Evolutionary conservation across 1,140 invertebrate species (phyloP), one percentile per base, ranked within the genome.

Genomic region (Listronotus bonariensis): DNA sequence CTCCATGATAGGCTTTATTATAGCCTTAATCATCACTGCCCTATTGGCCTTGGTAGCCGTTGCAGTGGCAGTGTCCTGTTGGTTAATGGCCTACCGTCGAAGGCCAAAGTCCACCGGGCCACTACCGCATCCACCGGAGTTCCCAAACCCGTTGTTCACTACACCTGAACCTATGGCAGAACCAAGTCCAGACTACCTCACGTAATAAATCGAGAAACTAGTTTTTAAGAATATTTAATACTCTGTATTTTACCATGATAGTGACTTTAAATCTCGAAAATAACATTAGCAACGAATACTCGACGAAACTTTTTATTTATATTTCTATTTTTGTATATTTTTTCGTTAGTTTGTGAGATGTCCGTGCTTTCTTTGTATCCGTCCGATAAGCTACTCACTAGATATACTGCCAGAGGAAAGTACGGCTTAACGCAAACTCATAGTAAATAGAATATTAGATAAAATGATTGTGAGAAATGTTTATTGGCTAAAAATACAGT

Each of bases 81-180:
- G 93, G 93, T 83, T 96, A 46, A 92, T 96, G 86, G 94, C 94
- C 62, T 96, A 95, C 81, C 82, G 93, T 72, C 86, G 92, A 67
- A 86, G 91, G 72, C 91, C 92, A 49, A 92, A 92, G 73, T 86
- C 88, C 49, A 85, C 90, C 59, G 93, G 93, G 49, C 94, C 93
- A 63, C 84, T 97, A 74, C 93, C 93, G 68, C 94, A 97, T 84
- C 94, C 94, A 53, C 90, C 92, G 67, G 93, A 96, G 80, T 96
- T 97, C 82, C 94, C 94, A 53, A 96, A 97, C 78, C 93, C 94
- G 53, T 82, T 97, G 69, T 95, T 96, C 80, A 92, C 93, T 73
- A 93, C 92, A 72, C 89, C 86, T 72, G 87, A 90, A 73, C 89
- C 88, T 12, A 83, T 90, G 68, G 86, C 88, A 32, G 89, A 91